Evolutionary conservation across 2,888 invertebrate species (phyloP), one percentile per base, ranked within the genome.

Genomic region (Platycnemis pennipes): DNA sequence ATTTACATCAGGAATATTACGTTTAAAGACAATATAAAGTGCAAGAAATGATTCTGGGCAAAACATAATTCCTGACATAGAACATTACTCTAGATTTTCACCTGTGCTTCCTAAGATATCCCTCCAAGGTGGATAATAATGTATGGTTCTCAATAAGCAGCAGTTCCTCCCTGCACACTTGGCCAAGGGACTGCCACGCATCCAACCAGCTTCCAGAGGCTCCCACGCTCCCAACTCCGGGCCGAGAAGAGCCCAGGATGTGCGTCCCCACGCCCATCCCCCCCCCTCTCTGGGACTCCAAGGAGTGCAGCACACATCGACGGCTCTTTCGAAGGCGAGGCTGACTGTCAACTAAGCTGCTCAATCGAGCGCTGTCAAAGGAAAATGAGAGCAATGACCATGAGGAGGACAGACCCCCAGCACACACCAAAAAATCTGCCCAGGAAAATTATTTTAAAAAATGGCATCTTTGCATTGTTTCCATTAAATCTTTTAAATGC

Each of bases 61-160:
- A 37, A 37, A 86, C 44, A 87, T n/a, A 56, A n/a, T 94, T 94
- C 53, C 88, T 94, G 87, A 94, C 94, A 94, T 94, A 94, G 94
- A 94, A 94, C 45, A 95, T 53, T n/a, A n/a, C n/a, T n/a, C n/a
- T n/a, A n/a, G 94, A 94, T 56, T 88, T 95, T 89, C 95, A 97
- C 97, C 99, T 98, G 96, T 99, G 99, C 97, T 99, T 99, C 95
- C 98, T 97, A 95, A 99, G 97, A 96, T 99, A 99, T 95, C 98
- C 98, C 96, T 99, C 99, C 77, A 99, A 97, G 31, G 99, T 99
- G 95, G 98, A 98, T 96, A 98, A 98, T 95, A 99, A 97, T 95
- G 98, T 98, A 96, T 98, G 98, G 95, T 98, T 98, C 96, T 99
- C 98, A 94, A 99, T 98, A 94, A 99, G 97, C 88, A 99, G 98